Base-by-base conservation (phyloP, 2,888 invertebrate genomes). In the Caenorhabditis drosophilae region DNA sequence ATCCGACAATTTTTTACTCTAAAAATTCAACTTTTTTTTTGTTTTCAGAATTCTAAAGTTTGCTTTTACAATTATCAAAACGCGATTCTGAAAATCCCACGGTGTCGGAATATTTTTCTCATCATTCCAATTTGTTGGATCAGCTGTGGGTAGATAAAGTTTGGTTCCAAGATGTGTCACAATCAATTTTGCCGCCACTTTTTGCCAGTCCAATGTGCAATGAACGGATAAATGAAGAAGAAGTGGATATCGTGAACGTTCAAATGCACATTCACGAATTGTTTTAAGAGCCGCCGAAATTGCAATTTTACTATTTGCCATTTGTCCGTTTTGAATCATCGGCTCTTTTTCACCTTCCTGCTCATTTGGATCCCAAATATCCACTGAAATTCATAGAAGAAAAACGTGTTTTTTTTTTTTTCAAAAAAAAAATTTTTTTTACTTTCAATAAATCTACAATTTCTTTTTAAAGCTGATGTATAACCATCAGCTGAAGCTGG, bases 381-480 rank as follows among this genome's bases (percentile, higher is more conserved):
- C 88, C 78, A 88, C 87, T 88, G 77, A 46, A 76, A 75, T 25
- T 9, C 6, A 31, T 31, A 11, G 2, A 23, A 38, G 18, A 20
- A 20, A 53, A 4, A 12, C n/a, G 36, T 20, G 4, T 15, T 35
- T 31, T 25, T 27, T n/a, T 35, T 16, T 51, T 25, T 22, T 18
- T 44, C 25, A 35, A 41, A 47, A 6, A 42, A 35, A 31, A 52
- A 6, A 7, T 12, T 20, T 2, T 22, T 56, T 68, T 31, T 23
- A 87, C 87, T 77, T 80, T 87, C 87, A n/a, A 88, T 80, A 78
- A 86, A 86, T n/a, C 87, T 80, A 75, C 87, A 87, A 35, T 87
- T 87, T 64, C 85, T 84, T 48, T 84, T 84, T 31, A 88, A 79
- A 9, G 87, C 87, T 48, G 85, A 79, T 27, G 86, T 84, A 75